A percentile compares a stretch with the other conserved stretches of the same genome.
Conservation (phyloP, 1,140 invertebrate species). For the Drosophila navojoa region DNA sequence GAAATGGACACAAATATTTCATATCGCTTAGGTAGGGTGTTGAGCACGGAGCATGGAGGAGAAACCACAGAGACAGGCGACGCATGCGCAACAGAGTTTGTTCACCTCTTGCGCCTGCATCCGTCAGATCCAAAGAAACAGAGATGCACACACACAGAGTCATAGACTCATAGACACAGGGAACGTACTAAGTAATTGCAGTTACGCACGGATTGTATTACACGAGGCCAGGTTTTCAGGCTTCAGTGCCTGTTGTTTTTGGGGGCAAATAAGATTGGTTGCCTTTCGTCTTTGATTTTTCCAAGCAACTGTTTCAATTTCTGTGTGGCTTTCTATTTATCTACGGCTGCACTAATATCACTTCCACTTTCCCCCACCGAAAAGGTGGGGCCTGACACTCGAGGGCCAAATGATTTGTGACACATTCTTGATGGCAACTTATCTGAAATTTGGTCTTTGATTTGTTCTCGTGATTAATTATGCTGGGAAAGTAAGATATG, state of each 20-base stretch:
- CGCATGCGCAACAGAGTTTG: slow-evolving; percentile 71
- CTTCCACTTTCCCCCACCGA: slow-evolving; percentile 57
- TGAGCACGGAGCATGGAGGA: slow-evolving; percentile 11
- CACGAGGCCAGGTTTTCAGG: slow-evolving; percentile 40
- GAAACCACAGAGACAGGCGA: slow-evolving; percentile 23
- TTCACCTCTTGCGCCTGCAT: slow-evolving; percentile 59
- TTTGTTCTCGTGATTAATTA: slow-evolving; percentile 63
- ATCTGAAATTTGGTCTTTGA: slow-evolving; percentile 21
- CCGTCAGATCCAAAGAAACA: slow-evolving; percentile 29
- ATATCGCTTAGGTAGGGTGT: slow-evolving; percentile 69
- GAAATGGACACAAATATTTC: slow-evolving; percentile 69
- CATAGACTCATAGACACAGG: slow-evolving; percentile 12
- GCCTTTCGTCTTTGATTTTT: slow-evolving; percentile 57
- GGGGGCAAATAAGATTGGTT: neutral
- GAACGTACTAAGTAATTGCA: slow-evolving; percentile 69
- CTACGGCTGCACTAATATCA: slow-evolving; percentile 66
- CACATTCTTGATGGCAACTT: slow-evolving; percentile 48
- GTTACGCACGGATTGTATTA: slow-evolving; percentile 81
- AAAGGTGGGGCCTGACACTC: slow-evolving; percentile 12
- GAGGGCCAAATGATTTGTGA: slow-evolving; percentile 75
- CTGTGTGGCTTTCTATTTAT: slow-evolving; percentile 62
- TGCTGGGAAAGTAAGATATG: slow-evolving; percentile 53
- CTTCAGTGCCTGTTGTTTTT: slow-evolving; percentile 50
- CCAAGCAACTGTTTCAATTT: slow-evolving; percentile 75
- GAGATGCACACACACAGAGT: slow-evolving; percentile 11